A percentile compares a stretch with the other conserved stretches of the same genome.
phyloP scores from a whole-genome alignment of 2,888 invertebrate species.

The Plagiodera versicolora region DNA sequence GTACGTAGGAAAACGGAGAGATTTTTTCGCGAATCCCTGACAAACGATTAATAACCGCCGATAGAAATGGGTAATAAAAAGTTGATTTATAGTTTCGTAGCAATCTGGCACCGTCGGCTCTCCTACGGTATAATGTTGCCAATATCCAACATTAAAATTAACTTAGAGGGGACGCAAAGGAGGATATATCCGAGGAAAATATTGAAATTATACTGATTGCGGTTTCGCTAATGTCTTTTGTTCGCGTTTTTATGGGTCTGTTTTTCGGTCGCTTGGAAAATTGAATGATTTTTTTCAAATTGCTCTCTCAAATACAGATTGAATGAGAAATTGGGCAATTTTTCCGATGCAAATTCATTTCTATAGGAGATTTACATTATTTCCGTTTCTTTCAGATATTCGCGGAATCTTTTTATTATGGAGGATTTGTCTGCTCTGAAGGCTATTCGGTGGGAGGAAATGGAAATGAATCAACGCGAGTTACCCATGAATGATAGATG shows the following conservation, averaged over 20 bases:
- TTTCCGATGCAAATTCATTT: slow-evolving; percentile 16
- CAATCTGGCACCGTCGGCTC: slow-evolving; percentile 44
- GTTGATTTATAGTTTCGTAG: slow-evolving; percentile 51
- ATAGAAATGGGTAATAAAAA: slow-evolving; percentile 54
- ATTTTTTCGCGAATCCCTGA: slow-evolving; percentile 48
- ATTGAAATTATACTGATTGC: slow-evolving; percentile 48
- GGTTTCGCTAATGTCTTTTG: slow-evolving; percentile 34
- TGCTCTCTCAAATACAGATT: slow-evolving; percentile 38
- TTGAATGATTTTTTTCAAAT: slow-evolving; percentile 46
- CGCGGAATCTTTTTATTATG: neutral
- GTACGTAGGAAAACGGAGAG: slow-evolving; percentile 41
- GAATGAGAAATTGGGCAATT: slow-evolving; percentile 27
- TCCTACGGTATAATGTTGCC: slow-evolving; percentile 43
- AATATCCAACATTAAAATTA: slow-evolving; percentile 52
- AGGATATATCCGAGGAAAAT: slow-evolving; percentile 40
- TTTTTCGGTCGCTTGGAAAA: slow-evolving; percentile 45
- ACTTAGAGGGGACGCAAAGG: slow-evolving; percentile 41
- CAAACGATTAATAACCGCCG: slow-evolving; percentile 54
- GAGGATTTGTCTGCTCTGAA: neutral
- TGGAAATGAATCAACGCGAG: neutral
- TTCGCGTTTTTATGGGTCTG: slow-evolving; percentile 41
- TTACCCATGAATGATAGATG: too few species aligned
- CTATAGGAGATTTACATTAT: slow-evolving; percentile 5
- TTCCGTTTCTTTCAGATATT: neutral
- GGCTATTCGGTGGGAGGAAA: neutral